phyloP scores from a whole-genome alignment of 2,888 invertebrate genomes.

The Polietes domitor region DNA sequence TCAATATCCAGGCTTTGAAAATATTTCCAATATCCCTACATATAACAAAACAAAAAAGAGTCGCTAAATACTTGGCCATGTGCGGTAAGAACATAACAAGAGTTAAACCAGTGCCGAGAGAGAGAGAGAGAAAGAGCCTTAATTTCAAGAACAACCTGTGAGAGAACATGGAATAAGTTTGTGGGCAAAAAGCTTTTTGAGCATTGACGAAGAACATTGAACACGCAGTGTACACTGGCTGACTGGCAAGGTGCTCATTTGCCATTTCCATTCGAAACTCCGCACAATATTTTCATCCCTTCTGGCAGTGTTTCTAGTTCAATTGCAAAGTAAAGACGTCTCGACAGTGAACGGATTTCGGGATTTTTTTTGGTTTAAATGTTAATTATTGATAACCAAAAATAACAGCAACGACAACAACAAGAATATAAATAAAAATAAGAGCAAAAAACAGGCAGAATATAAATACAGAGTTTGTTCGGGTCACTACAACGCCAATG shows the following conservation, averaged over 20 bases:
- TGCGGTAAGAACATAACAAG: too few relatives aligned
- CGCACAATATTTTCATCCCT: slow-evolving; percentile 69
- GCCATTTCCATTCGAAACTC: slow-evolving; percentile 65
- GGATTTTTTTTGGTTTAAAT: slow-evolving; percentile 11
- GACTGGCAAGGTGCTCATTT: slow-evolving; percentile 36
- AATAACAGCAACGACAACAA: background rate
- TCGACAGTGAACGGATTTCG: slow-evolving; percentile 68
- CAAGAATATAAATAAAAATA: background rate
- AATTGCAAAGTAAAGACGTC: slow-evolving; percentile 78
- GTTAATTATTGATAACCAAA: background rate
- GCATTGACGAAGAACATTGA: background rate
- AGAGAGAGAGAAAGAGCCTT: too few relatives aligned
- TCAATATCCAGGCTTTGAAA: too few relatives aligned
- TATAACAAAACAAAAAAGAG: too few relatives aligned
- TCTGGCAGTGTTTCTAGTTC: slow-evolving; percentile 77
- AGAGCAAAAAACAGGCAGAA: too few relatives aligned
- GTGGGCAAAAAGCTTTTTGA: background rate
- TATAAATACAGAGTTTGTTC: too few relatives aligned
- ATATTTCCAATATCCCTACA: too few relatives aligned
- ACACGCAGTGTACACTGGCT: background rate
- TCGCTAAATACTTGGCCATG: too few relatives aligned
- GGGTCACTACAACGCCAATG: too few relatives aligned
- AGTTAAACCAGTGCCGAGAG: too few relatives aligned
- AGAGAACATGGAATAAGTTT: background rate
- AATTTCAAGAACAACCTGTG: too few relatives aligned